Evolutionary conservation across 2,113 vertebrate species (phyloP).

Genomic region (Progne subis): DNA sequence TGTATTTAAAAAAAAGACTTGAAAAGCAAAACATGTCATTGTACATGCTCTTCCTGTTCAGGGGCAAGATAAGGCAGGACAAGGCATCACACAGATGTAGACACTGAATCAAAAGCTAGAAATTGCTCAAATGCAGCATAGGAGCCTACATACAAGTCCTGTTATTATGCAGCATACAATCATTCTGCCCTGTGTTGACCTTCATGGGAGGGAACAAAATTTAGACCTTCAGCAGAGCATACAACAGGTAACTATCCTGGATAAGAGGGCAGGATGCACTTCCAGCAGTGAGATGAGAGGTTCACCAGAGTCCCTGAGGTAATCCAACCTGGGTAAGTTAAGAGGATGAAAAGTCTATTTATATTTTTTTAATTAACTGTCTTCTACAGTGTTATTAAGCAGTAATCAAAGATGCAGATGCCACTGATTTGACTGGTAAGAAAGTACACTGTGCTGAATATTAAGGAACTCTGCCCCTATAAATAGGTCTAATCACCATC

Average conservation of each 20-base stretch:
- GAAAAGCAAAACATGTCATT: not conserved
- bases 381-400: conserved; percentile 76
- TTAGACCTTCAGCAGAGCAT: not conserved
- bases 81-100: not conserved
- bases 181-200: not conserved
- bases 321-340: conserved; percentile 34
- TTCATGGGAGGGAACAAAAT: not conserved
- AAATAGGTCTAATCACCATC: conserved; percentile 79
- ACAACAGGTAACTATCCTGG: not conserved
- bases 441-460: conserved; percentile 67
- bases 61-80: not conserved
- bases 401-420: conserved; percentile 78
- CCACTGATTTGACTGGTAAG: conserved; percentile 78
- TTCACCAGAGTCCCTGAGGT: not conserved
- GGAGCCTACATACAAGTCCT: not conserved
- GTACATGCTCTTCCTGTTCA: not conserved
- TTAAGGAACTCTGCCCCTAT: conserved; percentile 74
- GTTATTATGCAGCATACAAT: not conserved
- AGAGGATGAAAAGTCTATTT: conserved; percentile 77
- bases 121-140: not conserved
- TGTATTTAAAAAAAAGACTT: not conserved
- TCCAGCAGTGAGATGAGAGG: not conserved
- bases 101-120: not conserved
- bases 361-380: conserved; percentile 80
- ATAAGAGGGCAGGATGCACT: not conserved